phyloP scores from a whole-genome alignment of 2,113 vertebrate genomes.

The Forbesichthys papilliferus region DNA sequence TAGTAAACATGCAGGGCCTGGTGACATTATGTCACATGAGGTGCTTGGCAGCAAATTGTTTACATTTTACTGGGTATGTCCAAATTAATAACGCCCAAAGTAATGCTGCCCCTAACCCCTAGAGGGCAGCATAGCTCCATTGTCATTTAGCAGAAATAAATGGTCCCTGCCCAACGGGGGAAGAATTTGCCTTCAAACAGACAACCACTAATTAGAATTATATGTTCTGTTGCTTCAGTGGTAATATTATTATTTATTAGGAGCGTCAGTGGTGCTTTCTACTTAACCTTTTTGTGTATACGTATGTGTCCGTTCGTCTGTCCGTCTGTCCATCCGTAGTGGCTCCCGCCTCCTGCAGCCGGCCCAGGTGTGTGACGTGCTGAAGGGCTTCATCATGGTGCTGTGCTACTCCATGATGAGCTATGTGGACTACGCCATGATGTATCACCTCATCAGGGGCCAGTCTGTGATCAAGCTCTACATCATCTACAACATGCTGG shows the following conservation, averaged over 20 bases:
- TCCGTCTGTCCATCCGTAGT: slow-evolving; percentile 71
- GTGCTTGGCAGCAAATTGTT: not conserved
- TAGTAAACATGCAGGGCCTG: no score
- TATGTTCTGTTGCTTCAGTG: no score
- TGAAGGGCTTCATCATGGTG: slow-evolving; percentile 95
- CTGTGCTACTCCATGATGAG: slow-evolving; percentile 98
- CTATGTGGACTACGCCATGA: slow-evolving; percentile 99
- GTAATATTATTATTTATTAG: no score
- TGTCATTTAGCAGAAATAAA: not conserved
- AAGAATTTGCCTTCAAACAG: no score
- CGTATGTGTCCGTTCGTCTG: slow-evolving; percentile 20
- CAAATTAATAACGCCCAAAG: not conserved
- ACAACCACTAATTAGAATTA: no score
- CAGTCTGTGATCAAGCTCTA: slow-evolving; percentile 99
- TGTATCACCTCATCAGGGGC: slow-evolving; percentile 97
- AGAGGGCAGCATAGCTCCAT: slow-evolving; percentile 33
- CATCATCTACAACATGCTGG: slow-evolving; percentile 99
- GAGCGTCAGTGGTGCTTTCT: not conserved
- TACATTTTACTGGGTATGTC: not conserved
- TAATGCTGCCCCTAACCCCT: slow-evolving; percentile 13
- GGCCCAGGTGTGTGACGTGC: slow-evolving; percentile 95
- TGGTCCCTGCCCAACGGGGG: not conserved
- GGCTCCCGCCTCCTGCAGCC: slow-evolving; percentile 93
- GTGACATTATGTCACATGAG: no score
- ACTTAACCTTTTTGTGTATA: slow-evolving; percentile 3